Percentiles rank a stretch among this genome's conserved stretches.
Evolutionary conservation across 2,113 vertebrate species (phyloP).

Genomic region (Sinocyclocheilus rhinocerous): DNA sequence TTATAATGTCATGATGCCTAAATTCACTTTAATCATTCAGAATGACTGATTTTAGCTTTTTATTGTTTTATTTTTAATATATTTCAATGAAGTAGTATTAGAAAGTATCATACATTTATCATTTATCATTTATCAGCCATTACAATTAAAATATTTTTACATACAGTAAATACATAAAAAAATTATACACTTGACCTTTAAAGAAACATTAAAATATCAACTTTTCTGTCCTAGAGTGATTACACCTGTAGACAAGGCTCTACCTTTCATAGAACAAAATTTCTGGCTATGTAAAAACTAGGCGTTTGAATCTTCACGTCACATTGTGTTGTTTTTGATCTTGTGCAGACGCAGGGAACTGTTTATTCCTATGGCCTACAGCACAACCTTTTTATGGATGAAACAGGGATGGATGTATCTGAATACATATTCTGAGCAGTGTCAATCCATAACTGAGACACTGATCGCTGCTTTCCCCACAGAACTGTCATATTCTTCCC

Average conservation of each 20-base stretch:
- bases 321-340: slow-evolving; percentile 8
- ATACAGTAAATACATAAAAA: background rate
- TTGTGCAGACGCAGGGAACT: background rate
- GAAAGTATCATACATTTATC: background rate
- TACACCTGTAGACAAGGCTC: background rate
- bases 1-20: background rate
- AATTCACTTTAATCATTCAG: background rate
- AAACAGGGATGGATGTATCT: background rate
- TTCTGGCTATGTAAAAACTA: background rate
- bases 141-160: background rate
- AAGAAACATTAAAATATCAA: background rate
- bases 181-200: background rate
- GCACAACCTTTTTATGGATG: background rate
- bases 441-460: background rate
- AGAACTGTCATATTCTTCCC: background rate
- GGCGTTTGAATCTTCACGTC: background rate
- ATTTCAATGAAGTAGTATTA: background rate
- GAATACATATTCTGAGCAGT: background rate
- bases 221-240: background rate
- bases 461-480: background rate
- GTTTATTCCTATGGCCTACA: background rate
- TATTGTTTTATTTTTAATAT: background rate
- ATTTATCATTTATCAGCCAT: background rate
- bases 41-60: background rate
- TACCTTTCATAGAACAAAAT: background rate